Evolutionary conservation across 1,140 invertebrate species (phyloP).

Genomic region (Neodiprion lecontei): DNA sequence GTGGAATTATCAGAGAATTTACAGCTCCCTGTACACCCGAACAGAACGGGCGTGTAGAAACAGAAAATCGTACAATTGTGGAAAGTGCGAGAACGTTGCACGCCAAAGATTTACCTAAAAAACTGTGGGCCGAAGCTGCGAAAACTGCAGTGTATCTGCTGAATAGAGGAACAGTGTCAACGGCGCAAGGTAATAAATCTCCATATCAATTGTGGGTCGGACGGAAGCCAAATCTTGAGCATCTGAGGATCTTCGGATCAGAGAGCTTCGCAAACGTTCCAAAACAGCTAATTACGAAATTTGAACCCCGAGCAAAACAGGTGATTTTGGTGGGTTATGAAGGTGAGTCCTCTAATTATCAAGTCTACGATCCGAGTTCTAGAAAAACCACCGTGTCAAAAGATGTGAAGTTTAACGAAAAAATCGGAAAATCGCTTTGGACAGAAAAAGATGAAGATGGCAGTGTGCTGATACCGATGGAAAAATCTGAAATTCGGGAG

Average conservation of each 20-base stretch:
- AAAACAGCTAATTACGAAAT: slow-evolving; percentile 37
- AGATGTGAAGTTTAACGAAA: too few species aligned
- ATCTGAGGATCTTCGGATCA: slow-evolving; percentile 45
- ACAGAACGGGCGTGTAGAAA: slow-evolving; percentile 49
- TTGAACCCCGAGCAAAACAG: slow-evolving; percentile 33
- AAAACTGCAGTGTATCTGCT: slow-evolving; percentile 38
- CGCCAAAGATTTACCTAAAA: slow-evolving; percentile 44
- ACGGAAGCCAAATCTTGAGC: slow-evolving; percentile 23
- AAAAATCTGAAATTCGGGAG: too few species aligned
- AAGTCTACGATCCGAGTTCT: slow-evolving; percentile 17
- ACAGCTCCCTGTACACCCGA: slow-evolving; percentile 47
- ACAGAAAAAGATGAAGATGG: too few species aligned
- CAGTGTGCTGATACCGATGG: too few species aligned
- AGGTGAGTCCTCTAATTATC: slow-evolving; percentile 23
- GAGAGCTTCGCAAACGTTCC: slow-evolving; percentile 42
- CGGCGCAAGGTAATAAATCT: background rate
- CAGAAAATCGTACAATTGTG: slow-evolving; percentile 48
- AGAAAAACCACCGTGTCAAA: too few species aligned
- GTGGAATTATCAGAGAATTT: slow-evolving; percentile 23
- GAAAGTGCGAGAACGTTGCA: slow-evolving; percentile 51
- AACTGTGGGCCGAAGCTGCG: slow-evolving; percentile 34
- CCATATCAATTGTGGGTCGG: slow-evolving; percentile 23
- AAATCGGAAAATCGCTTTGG: too few species aligned
- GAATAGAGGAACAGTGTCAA: slow-evolving; percentile 32
- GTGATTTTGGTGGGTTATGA: slow-evolving; percentile 23